These are phyloP conservation scores for Zosterops japonicus DNA, from an alignment of 2,113 vertebrate species.

Conservation along the genomic window DNA sequence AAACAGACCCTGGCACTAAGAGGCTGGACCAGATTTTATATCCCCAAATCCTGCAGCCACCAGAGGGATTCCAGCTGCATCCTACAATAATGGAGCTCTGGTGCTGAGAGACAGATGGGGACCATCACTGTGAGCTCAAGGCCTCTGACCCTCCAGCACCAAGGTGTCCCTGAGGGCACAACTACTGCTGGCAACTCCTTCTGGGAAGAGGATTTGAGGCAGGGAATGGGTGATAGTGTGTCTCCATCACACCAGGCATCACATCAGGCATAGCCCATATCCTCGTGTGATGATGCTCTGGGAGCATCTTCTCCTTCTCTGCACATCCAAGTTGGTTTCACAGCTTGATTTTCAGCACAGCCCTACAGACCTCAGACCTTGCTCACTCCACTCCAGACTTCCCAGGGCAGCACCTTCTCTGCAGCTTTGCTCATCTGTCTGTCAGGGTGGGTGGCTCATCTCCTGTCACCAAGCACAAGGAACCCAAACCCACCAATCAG, in stretches of 20 bases:
- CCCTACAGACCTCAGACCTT: background rate
- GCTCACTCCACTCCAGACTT: background rate
- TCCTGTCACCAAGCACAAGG: background rate
- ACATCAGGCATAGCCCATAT: background rate
- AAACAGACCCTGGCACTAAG: accelerated
- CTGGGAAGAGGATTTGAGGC: background rate
- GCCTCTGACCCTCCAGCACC: background rate
- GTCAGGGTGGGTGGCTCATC: background rate
- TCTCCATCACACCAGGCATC: accelerated
- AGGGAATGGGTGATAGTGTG: background rate
- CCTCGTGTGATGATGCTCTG: background rate
- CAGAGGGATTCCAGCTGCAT: background rate
- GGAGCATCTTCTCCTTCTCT: background rate
- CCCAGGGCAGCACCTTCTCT: background rate
- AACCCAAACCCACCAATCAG: background rate
- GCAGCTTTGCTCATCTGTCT: background rate
- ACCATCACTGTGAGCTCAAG: background rate
- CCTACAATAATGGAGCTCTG: accelerated
- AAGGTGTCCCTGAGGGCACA: background rate
- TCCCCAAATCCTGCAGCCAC: background rate
- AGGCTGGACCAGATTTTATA: background rate
- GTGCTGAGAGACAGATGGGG: background rate
- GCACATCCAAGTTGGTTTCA: background rate
- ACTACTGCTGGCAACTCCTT: background rate
- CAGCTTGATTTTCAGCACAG: background rate